Percentiles rank a stretch among this genome's conserved stretches.
These are phyloP conservation scores for Platorchestia sp. DNA, from an alignment of 1,140 invertebrate species.

Conservation along the genomic window DNA sequence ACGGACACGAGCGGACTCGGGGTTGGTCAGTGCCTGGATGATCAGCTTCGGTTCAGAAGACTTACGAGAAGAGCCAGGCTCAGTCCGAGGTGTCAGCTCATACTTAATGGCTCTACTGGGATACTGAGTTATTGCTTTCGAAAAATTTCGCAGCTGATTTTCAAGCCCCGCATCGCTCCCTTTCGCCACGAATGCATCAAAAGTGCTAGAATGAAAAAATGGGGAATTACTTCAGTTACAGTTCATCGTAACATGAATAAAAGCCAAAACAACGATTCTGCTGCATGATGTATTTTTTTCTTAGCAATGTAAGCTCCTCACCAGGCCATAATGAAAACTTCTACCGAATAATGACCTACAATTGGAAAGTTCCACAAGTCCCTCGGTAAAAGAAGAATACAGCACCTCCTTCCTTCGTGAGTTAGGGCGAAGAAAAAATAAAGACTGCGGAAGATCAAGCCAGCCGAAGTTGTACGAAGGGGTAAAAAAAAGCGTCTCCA, in stretches of 20 bases:
- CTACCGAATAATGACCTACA: background rate
- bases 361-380: background rate
- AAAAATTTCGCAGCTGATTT: background rate
- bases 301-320: background rate
- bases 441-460: background rate
- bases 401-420: no score
- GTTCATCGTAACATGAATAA: background rate
- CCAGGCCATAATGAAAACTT: background rate
- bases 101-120: background rate
- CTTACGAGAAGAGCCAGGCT: background rate
- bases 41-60: background rate
- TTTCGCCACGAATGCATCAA: no score
- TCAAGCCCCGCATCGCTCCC: background rate
- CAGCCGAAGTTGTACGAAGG: background rate
- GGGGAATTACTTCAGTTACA: no score
- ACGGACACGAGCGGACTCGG: background rate
- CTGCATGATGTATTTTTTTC: background rate
- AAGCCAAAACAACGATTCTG: background rate
- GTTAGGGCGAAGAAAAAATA: background rate
- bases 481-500: background rate
- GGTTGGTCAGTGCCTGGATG: background rate
- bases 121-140: background rate
- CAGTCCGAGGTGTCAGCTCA: background rate
- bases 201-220: no score
- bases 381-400: no score